These are phyloP conservation scores for Periophthalmodon schlosseri DNA, from an alignment of 2,113 vertebrate genomes.

Conservation along the genomic window DNA sequence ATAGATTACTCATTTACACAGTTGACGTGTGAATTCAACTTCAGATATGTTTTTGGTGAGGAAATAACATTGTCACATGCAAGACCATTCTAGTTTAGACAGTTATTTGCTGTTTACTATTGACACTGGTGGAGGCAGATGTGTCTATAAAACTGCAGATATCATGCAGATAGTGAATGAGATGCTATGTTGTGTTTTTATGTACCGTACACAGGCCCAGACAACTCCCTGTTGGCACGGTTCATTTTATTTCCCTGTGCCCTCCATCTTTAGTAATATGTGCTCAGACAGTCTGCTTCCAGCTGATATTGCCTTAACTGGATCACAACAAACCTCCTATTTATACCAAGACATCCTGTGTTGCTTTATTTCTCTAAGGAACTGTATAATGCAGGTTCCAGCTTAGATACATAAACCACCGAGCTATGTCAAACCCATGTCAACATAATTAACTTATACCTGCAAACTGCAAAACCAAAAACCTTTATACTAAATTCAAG, in stretches of 20 bases:
- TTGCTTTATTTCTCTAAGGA: conserved; percentile 55
- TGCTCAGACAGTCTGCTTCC: conserved; percentile 49
- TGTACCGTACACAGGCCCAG: conserved; percentile 2
- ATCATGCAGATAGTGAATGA: background rate
- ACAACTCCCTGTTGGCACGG: conserved; percentile 17
- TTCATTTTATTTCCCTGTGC: conserved; percentile 57
- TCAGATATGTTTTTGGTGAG: too few species aligned
- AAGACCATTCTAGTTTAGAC: background rate
- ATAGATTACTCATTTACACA: too few species aligned
- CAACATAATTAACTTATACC: background rate
- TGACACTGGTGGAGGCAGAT: background rate
- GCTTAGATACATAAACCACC: background rate
- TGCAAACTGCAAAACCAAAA: background rate
- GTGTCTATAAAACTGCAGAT: background rate
- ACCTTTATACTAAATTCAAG: background rate
- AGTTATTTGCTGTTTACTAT: background rate
- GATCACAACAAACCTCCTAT: conserved; percentile 44
- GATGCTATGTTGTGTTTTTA: conserved; percentile 3
- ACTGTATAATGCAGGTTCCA: conserved; percentile 12
- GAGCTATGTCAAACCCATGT: background rate
- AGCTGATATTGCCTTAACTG: conserved; percentile 63
- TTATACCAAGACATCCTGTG: conserved; percentile 26
- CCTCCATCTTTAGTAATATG: conserved; percentile 54
- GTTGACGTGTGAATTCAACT: too few species aligned
- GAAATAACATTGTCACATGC: too few species aligned